Conservation (phyloP, 1,140 invertebrate genomes). For the Forficula auricularia region DNA sequence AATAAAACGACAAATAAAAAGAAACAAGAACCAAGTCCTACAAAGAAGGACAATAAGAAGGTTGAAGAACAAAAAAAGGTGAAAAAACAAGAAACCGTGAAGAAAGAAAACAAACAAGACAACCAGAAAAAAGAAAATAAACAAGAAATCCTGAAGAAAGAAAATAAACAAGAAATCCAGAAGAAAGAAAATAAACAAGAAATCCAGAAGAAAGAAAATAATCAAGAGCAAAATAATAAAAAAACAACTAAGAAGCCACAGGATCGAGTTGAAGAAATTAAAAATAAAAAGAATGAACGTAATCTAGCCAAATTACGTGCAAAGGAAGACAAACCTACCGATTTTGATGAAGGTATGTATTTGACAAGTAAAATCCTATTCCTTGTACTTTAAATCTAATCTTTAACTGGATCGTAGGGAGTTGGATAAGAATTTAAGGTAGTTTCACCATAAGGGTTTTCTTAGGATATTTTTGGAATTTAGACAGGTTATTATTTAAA, state of each 20-base stretch:
- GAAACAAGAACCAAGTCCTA: slow-evolving; percentile 4
- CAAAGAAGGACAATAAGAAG: not conserved
- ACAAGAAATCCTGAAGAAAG: slow-evolving; percentile 11
- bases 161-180: slow-evolving; percentile 20
- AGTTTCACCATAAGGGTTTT: no score
- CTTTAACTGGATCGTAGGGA: no score
- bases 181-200: slow-evolving; percentile 19
- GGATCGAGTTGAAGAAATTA: slow-evolving; percentile 30
- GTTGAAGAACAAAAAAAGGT: slow-evolving; percentile 22
- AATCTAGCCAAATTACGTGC: slow-evolving; percentile 21
- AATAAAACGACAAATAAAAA: slow-evolving; percentile 25
- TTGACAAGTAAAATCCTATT: not conserved
- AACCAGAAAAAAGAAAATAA: slow-evolving; percentile 18
- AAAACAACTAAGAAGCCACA: slow-evolving; percentile 24
- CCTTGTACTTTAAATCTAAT: no score
- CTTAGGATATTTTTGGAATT: no score
- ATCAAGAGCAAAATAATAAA: slow-evolving; percentile 20
- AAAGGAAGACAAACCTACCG: slow-evolving; percentile 42
- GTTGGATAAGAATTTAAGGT: no score
- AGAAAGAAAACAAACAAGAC: slow-evolving; percentile 6
- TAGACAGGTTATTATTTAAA: no score
- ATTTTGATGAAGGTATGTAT: slow-evolving; percentile 44
- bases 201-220: slow-evolving; percentile 19
- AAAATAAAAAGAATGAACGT: slow-evolving; percentile 34
- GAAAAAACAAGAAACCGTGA: slow-evolving; percentile 11